Evolutionary conservation across 92 coral and sea anemone genomes (phyloP).

Genomic region (Virgularia gustaviana): DNA sequence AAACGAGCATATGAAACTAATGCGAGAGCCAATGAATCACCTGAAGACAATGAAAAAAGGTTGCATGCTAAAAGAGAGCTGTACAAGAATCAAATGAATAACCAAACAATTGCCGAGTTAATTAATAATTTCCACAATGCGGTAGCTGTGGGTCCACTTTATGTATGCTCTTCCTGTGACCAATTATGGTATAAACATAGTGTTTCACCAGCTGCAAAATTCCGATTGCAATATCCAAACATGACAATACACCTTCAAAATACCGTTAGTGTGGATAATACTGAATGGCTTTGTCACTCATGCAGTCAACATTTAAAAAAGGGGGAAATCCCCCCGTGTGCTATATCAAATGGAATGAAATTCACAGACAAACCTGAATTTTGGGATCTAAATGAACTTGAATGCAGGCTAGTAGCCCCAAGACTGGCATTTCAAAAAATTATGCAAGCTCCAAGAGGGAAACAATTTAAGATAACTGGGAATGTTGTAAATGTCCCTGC

Average conservation of each 20-base stretch:
- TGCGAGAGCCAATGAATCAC: no score
- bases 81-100: no score
- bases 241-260: conserved; percentile 23
- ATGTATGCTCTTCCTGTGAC: conserved; percentile 29
- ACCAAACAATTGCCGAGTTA: no score
- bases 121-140: no score
- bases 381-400: no score
- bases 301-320: conserved; percentile 46
- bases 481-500: conserved; percentile 43
- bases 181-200: conserved; percentile 45
- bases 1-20: no score
- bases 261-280: conserved; percentile 49
- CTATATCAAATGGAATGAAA: neutral
- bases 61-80: no score
- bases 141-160: no score
- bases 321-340: conserved; percentile 46
- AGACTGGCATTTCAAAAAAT: conserved; percentile 4
- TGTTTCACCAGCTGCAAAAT: neutral
- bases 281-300: conserved; percentile 55
- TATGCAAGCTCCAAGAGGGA: conserved; percentile 9
- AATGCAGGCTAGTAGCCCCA: no score
- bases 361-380: neutral
- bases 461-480: no score
- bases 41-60: no score
- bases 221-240: conserved; percentile 4